Evolutionary conservation across 2,797 vertebrate genomes (phyloP).

Genomic region (Hylomyscus alleni): DNA sequence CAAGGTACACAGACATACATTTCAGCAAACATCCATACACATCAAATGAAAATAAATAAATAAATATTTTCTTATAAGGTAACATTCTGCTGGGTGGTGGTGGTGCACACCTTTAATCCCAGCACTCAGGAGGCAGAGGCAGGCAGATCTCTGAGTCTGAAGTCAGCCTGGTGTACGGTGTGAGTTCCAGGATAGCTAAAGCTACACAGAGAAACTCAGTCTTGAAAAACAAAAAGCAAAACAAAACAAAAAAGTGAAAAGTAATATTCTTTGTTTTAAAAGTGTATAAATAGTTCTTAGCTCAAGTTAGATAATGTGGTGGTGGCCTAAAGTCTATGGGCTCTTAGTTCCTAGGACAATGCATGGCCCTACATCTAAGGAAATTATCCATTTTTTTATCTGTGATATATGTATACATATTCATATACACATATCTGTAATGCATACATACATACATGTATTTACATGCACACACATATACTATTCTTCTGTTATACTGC

Average conservation of each 20-base stretch:
- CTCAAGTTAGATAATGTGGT: neutral
- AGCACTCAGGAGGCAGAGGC: neutral
- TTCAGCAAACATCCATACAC: too few relatives aligned
- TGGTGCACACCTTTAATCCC: neutral
- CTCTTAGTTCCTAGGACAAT: neutral
- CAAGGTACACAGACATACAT: neutral
- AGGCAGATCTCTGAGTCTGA: neutral
- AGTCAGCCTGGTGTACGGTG: neutral
- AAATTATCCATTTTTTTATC: slow-evolving; percentile 22
- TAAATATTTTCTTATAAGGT: neutral
- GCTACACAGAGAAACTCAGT: neutral
- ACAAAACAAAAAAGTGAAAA: neutral
- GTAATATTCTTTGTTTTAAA: slow-evolving; percentile 27
- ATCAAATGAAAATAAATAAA: neutral
- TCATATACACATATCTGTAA: too few relatives aligned
- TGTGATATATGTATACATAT: neutral
- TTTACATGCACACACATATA: neutral
- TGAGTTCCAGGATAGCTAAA: neutral
- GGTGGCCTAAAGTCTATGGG: neutral
- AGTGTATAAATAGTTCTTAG: slow-evolving; percentile 3
- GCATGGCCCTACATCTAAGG: neutral
- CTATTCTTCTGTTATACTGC: neutral
- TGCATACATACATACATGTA: neutral
- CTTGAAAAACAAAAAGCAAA: neutral
- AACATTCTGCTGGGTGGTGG: neutral